phyloP scores from a whole-genome alignment of 1,140 invertebrate genomes.

The Solenopsis invicta region DNA sequence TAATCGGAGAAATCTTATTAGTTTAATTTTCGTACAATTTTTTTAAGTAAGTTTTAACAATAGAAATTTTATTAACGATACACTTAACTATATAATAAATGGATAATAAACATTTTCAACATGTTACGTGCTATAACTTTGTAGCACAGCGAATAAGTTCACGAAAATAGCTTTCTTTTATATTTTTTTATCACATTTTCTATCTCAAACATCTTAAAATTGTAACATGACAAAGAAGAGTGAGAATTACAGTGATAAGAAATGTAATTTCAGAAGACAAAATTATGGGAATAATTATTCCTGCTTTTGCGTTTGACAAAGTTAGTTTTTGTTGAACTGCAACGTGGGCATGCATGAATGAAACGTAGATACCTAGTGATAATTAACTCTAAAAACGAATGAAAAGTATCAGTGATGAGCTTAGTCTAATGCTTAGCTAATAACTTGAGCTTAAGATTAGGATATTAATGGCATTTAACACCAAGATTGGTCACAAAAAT shows the following conservation, averaged over 20 bases:
- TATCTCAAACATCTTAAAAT: neutral
- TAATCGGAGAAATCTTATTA: neutral
- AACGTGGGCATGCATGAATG: conserved; percentile 32
- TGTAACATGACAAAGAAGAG: neutral
- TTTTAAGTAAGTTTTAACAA: neutral
- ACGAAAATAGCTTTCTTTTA: neutral
- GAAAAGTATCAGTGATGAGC: neutral
- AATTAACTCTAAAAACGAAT: neutral
- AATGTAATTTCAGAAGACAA: neutral
- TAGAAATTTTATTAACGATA: neutral
- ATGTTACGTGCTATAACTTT: neutral
- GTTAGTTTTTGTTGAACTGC: neutral
- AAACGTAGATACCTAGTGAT: neutral
- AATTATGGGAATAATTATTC: conserved; percentile 1
- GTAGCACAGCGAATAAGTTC: neutral
- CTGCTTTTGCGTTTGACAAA: neutral
- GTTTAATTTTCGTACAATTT: no score
- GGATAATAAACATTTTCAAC: neutral
- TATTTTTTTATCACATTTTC: neutral
- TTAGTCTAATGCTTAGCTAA: neutral
- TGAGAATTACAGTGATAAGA: neutral
- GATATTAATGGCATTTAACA: neutral
- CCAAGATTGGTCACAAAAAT: conserved; percentile 6
- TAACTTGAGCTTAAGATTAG: conserved; percentile 11
- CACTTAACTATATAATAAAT: neutral